phyloP scores from a whole-genome alignment of 92 coral and sea anemone species.

The Bergia puertoricense region DNA sequence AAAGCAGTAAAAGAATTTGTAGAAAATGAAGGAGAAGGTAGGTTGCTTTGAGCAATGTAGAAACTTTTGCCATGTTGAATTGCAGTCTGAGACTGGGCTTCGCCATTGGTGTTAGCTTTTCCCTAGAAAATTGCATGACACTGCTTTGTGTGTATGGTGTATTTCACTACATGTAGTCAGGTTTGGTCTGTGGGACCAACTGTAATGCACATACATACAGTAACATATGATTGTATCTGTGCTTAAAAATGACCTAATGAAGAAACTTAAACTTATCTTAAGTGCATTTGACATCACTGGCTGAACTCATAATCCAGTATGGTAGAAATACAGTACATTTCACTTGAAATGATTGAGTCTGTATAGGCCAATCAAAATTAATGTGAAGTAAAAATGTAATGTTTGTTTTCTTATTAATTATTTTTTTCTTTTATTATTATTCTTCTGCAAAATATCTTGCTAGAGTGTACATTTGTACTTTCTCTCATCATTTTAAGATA shows the following conservation, averaged over 20 bases:
- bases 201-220: too few relatives aligned
- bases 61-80: too few relatives aligned
- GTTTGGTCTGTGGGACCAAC: too few relatives aligned
- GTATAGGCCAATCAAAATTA: neutral
- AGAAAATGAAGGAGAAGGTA: slow-evolving; percentile 91
- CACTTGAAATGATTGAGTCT: neutral
- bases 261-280: neutral
- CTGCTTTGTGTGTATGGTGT: too few relatives aligned
- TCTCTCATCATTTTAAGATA: neutral
- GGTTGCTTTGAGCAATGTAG: neutral
- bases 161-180: too few relatives aligned
- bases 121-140: too few relatives aligned
- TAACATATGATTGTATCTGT: neutral
- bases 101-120: too few relatives aligned
- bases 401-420: neutral
- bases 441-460: neutral
- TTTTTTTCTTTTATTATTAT: too few relatives aligned
- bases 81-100: too few relatives aligned
- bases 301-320: neutral
- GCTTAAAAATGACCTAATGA: neutral
- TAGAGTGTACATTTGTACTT: neutral
- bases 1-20: slow-evolving; percentile 90
- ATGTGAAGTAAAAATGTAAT: neutral
- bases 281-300: neutral
- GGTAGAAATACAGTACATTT: neutral